These are phyloP conservation scores for Heliconius aoede DNA, from an alignment of 2,888 invertebrate genomes.

Conservation along the genomic window DNA sequence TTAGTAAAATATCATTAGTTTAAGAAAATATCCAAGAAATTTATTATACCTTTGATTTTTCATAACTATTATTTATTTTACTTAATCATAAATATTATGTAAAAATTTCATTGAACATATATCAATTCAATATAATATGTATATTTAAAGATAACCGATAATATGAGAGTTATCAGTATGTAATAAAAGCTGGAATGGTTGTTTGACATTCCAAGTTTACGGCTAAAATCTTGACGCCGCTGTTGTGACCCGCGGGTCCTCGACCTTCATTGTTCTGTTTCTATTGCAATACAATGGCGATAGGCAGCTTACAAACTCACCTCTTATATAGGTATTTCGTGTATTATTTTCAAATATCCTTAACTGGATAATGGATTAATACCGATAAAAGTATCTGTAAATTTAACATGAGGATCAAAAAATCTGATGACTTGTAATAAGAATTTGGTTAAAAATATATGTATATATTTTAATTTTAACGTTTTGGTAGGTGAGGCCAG, in stretches of 20 bases:
- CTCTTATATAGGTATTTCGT: neutral
- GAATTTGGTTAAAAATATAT: too few species aligned
- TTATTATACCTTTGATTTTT: neutral
- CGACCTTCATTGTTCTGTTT: slow-evolving; percentile 79
- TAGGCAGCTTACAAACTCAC: slow-evolving; percentile 40
- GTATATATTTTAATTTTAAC: neutral
- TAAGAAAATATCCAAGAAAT: too few species aligned
- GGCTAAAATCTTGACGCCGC: slow-evolving; percentile 50
- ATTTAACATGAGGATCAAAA: too few species aligned
- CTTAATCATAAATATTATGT: neutral
- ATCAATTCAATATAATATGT: neutral
- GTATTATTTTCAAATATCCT: neutral
- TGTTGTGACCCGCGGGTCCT: slow-evolving; percentile 74
- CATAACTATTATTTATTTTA: too few species aligned
- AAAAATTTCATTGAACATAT: neutral
- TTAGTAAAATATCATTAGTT: neutral
- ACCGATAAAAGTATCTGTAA: neutral
- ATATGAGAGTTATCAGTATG: slow-evolving; percentile 31
- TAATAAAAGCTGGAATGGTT: slow-evolving; percentile 39
- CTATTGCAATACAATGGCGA: slow-evolving; percentile 72
- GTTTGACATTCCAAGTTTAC: slow-evolving; percentile 50
- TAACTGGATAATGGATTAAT: neutral
- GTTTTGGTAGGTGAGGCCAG: too few species aligned
- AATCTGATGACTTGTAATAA: too few species aligned
- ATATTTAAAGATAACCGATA: neutral